Evolutionary conservation across 2,797 vertebrate species (phyloP), one percentile per base, ranked within the genome.

Genomic region (Tolypeutes matacus): DNA sequence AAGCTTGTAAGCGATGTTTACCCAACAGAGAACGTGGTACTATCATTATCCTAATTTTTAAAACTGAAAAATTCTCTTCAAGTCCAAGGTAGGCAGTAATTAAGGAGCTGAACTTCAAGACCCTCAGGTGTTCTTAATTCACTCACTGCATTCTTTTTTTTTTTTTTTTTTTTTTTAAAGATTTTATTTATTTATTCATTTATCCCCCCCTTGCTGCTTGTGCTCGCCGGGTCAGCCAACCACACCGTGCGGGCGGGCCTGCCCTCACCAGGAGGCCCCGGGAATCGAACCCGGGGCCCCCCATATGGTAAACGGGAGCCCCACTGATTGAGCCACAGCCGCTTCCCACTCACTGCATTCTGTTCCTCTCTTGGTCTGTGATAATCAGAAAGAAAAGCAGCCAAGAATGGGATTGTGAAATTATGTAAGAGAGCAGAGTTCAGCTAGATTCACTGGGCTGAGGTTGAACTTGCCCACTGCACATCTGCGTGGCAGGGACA

Each of bases 21-120:
- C 53, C 42, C 31, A 69, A 31, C 11, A 69, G 75, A 88, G 27
- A 64, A 95, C 69, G 51, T 67, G 29, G 46, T 73, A 89, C 25
- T 69, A 65, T 36, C 36, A 69, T 83, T 69, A 69, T 42, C 14
- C 58, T 46, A 65, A 80, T 60, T 88, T 85, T 82, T 65, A 78
- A 58, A 93, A 83, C 11, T 49, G 14, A 88, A 88, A 88, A 25
- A 25, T 39, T 87, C 73, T 39, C 64, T 46, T 73, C 34, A 73
- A 84, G 36, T 72, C 34, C 49, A 60, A 89, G 31, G 42, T 49
- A 56, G 53, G 76, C 3, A 76, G 34, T 36, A 25, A 46, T 56
- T 67, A 95, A 77, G 31, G 77, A 88, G 53, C 65, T 75, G 34
- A 89, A 92, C 42, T 75, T 78, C 14, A 70, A 53, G 64, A 27